Conservation (phyloP, 2,797 vertebrate genomes). For the Chrysolophus pictus region DNA sequence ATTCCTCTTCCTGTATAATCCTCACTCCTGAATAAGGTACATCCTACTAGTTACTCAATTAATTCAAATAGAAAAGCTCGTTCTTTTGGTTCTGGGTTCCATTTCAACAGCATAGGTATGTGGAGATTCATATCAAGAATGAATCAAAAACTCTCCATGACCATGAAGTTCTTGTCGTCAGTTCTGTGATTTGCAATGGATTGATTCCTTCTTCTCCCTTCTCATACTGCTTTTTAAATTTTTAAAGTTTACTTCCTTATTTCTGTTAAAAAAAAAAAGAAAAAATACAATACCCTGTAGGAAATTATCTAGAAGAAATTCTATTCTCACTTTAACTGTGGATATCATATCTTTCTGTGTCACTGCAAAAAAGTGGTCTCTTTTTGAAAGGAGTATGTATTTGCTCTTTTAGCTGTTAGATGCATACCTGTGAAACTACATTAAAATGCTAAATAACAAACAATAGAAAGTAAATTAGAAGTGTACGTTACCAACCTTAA, state of each 20-base stretch:
- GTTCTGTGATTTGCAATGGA: not conserved
- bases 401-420: not conserved
- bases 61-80: not conserved
- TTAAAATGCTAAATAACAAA: conserved; percentile 26
- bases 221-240: not conserved
- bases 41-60: not conserved
- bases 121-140: not conserved
- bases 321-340: not conserved
- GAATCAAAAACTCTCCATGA: not conserved
- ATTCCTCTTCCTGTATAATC: not conserved
- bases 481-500: not conserved
- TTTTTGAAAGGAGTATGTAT: not conserved
- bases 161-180: not conserved
- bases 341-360: not conserved
- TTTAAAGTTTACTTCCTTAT: not conserved
- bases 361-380: not conserved
- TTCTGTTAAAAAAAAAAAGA: not conserved
- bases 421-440: not conserved
- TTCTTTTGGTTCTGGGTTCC: not conserved
- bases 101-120: not conserved
- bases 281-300: not conserved
- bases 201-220: not conserved
- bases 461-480: not conserved
- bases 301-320: not conserved
- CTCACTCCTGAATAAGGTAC: not conserved